Evolutionary conservation across 2,888 invertebrate genomes (phyloP).

Genomic region (Didymodactylos carnosus): DNA sequence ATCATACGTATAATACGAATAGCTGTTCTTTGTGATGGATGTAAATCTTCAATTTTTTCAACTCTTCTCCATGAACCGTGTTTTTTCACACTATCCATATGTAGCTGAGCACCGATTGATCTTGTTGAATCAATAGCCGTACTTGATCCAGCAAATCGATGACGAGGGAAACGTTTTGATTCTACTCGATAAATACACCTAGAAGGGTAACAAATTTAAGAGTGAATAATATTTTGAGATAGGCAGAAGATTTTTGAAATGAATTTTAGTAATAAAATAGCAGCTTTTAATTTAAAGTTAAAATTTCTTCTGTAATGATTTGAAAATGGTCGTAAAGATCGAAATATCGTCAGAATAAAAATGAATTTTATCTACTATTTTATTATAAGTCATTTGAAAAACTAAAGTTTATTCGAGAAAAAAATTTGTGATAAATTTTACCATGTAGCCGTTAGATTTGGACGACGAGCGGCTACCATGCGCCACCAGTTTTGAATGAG

Average conservation of each 20-base stretch:
- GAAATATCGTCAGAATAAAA: too few relatives aligned
- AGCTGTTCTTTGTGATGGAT: not conserved
- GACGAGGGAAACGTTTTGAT: not conserved
- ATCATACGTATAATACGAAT: not conserved
- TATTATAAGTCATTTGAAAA: too few relatives aligned
- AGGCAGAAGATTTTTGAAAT: too few relatives aligned
- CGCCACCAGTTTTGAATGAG: conserved; percentile 15
- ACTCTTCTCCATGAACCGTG: not conserved
- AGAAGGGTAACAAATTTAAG: too few relatives aligned
- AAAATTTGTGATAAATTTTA: too few relatives aligned
- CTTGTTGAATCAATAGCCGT: not conserved
- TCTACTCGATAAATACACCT: not conserved
- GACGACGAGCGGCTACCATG: not conserved
- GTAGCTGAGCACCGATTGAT: not conserved
- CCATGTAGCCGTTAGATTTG: not conserved
- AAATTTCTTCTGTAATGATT: too few relatives aligned
- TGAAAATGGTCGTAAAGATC: too few relatives aligned
- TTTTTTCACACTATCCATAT: not conserved
- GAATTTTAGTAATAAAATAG: too few relatives aligned
- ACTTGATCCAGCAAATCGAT: not conserved
- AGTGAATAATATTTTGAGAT: too few relatives aligned
- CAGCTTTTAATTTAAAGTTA: too few relatives aligned
- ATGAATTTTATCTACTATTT: too few relatives aligned
- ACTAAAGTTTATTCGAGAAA: too few relatives aligned
- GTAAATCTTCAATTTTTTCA: not conserved